A percentile compares a stretch with the other conserved stretches of the same genome.
These are phyloP conservation scores for Tridacna gigas DNA, from an alignment of 2,888 invertebrate genomes.

Conservation along the genomic window DNA sequence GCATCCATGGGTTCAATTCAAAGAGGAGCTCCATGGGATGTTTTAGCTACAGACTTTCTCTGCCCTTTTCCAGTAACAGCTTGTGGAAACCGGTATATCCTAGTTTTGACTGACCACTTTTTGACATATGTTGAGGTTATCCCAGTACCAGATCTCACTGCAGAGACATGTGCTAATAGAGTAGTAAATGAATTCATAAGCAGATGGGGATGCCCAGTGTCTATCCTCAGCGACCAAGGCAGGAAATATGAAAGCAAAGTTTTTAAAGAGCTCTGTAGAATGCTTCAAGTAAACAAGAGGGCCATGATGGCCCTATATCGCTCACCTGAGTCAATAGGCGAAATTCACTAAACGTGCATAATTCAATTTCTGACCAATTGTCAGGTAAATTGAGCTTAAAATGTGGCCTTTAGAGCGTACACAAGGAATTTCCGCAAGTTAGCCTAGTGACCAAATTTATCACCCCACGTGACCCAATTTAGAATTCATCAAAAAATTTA, in stretches of 20 bases:
- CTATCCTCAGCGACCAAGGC: no score
- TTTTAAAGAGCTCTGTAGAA: conserved; percentile 29
- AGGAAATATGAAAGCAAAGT: conserved; percentile 18
- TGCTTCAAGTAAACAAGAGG: conserved; percentile 17
- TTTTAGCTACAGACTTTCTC: background rate
- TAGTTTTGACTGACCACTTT: conserved; percentile 24
- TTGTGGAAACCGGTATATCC: conserved; percentile 12
- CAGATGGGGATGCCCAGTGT: conserved; percentile 36
- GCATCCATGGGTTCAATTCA: conserved; percentile 29
- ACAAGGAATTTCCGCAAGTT: no score
- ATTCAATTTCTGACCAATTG: no score
- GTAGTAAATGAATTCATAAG: conserved; percentile 38
- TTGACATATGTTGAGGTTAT: conserved; percentile 19
- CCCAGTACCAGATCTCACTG: conserved; percentile 4
- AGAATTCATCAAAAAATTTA: no score
- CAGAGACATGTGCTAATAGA: conserved; percentile 21
- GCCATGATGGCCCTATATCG: no score
- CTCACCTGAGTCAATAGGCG: no score
- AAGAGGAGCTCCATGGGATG: conserved; percentile 34
- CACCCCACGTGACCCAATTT: no score
- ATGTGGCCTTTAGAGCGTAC: no score
- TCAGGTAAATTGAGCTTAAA: no score
- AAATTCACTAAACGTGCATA: conserved; percentile 41
- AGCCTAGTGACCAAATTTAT: no score
- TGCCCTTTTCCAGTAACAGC: conserved; percentile 13